phyloP scores from a whole-genome alignment of 1,140 invertebrate species.

The Sinella curviseta region DNA sequence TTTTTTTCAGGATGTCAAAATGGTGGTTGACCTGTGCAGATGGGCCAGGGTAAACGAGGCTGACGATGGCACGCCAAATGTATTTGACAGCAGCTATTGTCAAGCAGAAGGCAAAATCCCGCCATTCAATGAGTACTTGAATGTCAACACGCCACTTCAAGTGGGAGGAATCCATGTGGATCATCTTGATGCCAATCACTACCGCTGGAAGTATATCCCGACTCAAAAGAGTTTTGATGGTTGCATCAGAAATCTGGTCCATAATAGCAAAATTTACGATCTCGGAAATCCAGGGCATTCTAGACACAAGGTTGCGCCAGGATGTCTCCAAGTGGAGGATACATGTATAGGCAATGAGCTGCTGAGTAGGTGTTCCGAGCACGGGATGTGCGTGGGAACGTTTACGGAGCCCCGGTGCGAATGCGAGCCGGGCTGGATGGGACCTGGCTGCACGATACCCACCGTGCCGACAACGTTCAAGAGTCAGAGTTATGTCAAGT shows the following conservation, averaged over 20 bases:
- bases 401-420: slow-evolving; percentile 80
- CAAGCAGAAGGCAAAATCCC: slow-evolving; percentile 84
- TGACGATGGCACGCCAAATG: slow-evolving; percentile 78
- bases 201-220: slow-evolving; percentile 83
- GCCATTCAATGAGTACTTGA: slow-evolving; percentile 93
- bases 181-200: slow-evolving; percentile 79
- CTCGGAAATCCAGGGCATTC: slow-evolving; percentile 82
- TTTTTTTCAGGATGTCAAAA: slow-evolving; percentile 67
- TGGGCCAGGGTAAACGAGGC: slow-evolving; percentile 80
- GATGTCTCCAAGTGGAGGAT: slow-evolving; percentile 87
- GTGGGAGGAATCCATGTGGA: slow-evolving; percentile 86
- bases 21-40: slow-evolving; percentile 89
- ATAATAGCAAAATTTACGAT: slow-evolving; percentile 93
- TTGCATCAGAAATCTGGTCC: slow-evolving; percentile 90
- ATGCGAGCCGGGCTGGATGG: slow-evolving; percentile 48
- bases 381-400: slow-evolving; percentile 89
- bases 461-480: slow-evolving; percentile 87
- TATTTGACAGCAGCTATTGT: slow-evolving; percentile 83
- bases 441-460: slow-evolving; percentile 68
- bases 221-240: slow-evolving; percentile 78
- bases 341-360: slow-evolving; percentile 74
- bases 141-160: slow-evolving; percentile 92
- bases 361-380: slow-evolving; percentile 80
- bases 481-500: slow-evolving; percentile 90
- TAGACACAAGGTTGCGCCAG: slow-evolving; percentile 70